A percentile compares a stretch with the other conserved stretches of the same genome.
These are phyloP conservation scores for Epiperipatus broadwayi DNA, from an alignment of 2,888 invertebrate genomes.

Conservation along the genomic window DNA sequence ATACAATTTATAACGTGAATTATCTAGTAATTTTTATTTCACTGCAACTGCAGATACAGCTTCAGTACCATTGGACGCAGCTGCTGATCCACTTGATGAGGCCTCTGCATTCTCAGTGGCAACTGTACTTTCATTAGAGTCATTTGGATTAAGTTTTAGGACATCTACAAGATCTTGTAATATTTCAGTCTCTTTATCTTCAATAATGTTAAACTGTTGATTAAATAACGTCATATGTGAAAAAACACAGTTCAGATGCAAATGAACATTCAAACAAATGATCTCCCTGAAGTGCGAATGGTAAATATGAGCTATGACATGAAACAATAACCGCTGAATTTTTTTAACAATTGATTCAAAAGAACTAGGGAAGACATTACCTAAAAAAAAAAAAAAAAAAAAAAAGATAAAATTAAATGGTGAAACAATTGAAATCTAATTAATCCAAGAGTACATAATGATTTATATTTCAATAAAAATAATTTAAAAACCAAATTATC, in stretches of 20 bases:
- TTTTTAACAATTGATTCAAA: conserved; percentile 89
- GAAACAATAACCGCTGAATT: conserved; percentile 86
- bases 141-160: conserved; percentile 34
- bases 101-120: too few species aligned
- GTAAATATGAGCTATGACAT: conserved; percentile 94
- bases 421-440: too few species aligned
- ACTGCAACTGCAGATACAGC: too few species aligned
- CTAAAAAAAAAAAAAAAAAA: conserved; percentile 35
- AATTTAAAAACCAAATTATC: too few species aligned
- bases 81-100: too few species aligned
- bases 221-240: conserved; percentile 73
- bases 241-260: conserved; percentile 91
- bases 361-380: conserved; percentile 77
- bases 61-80: too few species aligned
- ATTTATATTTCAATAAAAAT: too few species aligned
- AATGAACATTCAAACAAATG: conserved; percentile 74
- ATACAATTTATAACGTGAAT: too few species aligned
- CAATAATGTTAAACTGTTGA: conserved; percentile 73
- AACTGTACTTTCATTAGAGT: too few species aligned
- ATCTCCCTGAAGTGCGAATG: conserved; percentile 93
- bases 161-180: conserved; percentile 75
- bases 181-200: conserved; percentile 86
- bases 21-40: too few species aligned
- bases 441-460: too few species aligned
- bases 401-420: too few species aligned